phyloP scores from a whole-genome alignment of 2,797 vertebrate species.

The Phataginus tetradactyla region DNA sequence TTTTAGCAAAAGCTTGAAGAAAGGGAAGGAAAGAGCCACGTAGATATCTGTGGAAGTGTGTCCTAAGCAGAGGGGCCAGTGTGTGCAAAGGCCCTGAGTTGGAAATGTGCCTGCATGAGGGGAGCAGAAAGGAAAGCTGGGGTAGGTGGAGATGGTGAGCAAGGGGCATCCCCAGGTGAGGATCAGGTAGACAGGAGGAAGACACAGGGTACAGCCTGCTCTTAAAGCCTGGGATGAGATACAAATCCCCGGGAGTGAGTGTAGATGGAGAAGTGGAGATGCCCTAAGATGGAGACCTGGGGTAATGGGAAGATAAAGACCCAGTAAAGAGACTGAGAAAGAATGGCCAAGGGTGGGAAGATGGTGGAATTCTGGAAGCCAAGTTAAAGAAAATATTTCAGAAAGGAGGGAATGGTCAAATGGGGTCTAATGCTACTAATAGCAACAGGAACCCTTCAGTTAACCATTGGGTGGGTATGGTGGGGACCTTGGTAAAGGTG shows the following conservation, averaged over 20 bases:
- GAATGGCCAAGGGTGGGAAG: no score
- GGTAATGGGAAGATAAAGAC: not conserved
- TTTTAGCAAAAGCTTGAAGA: not conserved
- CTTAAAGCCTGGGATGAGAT: not conserved
- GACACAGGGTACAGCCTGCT: no score
- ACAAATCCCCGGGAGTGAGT: not conserved
- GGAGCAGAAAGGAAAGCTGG: not conserved
- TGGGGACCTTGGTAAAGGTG: not conserved
- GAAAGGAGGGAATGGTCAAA: not conserved
- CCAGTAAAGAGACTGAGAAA: not conserved
- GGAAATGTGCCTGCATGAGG: not conserved
- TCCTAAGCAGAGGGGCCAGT: no score
- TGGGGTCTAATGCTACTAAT: not conserved
- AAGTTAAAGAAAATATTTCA: not conserved
- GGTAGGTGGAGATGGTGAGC: not conserved
- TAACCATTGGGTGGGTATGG: not conserved
- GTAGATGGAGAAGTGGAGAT: not conserved
- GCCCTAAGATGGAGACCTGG: not conserved
- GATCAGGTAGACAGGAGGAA: not conserved
- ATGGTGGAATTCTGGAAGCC: fast-evolving
- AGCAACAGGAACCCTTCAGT: not conserved
- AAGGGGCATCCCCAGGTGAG: fast-evolving
- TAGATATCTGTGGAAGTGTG: not conserved
- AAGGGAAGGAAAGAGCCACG: not conserved
- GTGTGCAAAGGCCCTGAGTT: not conserved